These are phyloP conservation scores for Drosophila mimetica DNA, from an alignment of 2,888 invertebrate species.

Conservation along the genomic window DNA sequence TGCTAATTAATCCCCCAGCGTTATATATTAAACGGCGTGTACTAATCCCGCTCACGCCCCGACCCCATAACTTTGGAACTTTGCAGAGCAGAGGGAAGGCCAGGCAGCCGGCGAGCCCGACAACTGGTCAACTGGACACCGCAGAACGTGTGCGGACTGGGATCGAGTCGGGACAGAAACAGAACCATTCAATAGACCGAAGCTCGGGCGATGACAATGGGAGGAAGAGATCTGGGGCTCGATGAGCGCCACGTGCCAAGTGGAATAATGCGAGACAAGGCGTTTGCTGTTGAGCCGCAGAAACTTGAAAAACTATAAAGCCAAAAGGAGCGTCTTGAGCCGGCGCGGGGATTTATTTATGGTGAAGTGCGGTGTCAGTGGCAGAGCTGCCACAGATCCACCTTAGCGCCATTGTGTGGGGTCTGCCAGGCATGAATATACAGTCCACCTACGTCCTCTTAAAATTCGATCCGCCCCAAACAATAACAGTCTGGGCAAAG, in stretches of 20 bases:
- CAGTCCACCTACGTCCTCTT: conserved; percentile 26
- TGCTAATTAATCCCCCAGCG: conserved; percentile 73
- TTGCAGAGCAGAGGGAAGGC: not conserved
- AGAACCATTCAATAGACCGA: conserved; percentile 16
- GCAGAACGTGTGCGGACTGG: conserved; percentile 43
- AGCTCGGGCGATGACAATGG: conserved; percentile 35
- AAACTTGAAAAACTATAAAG: conserved; percentile 54
- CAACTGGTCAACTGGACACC: conserved; percentile 1
- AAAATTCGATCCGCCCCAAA: conserved; percentile 29
- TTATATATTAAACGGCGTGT: conserved; percentile 54
- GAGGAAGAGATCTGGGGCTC: conserved; percentile 18
- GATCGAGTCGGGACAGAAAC: conserved; percentile 23
- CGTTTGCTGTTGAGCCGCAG: conserved; percentile 47
- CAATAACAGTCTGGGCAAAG: conserved; percentile 35
- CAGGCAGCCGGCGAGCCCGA: not conserved
- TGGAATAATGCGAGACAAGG: conserved; percentile 25
- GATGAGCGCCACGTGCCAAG: conserved; percentile 49
- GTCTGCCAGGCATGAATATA: conserved; percentile 19
- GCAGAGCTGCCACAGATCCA: conserved; percentile 43
- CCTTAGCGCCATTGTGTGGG: conserved; percentile 21
- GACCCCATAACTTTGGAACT: conserved; percentile 60
- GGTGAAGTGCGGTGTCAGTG: conserved; percentile 64
- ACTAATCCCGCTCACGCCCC: conserved; percentile 61
- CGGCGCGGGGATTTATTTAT: conserved; percentile 31
- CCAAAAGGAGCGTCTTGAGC: conserved; percentile 13